These are phyloP conservation scores for Drosophila nigrodunni DNA, from an alignment of 1,140 invertebrate species.

Conservation along the genomic window DNA sequence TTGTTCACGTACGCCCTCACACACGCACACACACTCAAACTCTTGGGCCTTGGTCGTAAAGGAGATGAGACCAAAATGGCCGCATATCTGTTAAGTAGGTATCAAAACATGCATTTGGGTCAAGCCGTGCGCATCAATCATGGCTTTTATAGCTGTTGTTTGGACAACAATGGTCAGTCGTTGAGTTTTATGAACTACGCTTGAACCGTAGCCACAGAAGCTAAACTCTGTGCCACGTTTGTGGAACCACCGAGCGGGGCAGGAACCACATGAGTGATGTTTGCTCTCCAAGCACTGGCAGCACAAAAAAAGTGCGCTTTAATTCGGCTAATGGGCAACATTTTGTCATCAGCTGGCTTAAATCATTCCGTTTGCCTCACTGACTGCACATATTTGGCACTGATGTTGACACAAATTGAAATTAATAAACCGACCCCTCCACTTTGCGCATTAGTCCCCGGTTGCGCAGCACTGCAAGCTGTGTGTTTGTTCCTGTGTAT, in stretches of 20 bases:
- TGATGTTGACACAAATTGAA: conserved; percentile 82
- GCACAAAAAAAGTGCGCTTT: conserved; percentile 61
- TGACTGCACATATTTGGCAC: conserved; percentile 60
- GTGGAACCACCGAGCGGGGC: not conserved
- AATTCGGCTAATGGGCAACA: conserved; percentile 75
- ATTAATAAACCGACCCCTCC: conserved; percentile 67
- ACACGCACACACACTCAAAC: not conserved
- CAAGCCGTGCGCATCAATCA: conserved; percentile 78
- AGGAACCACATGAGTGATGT: conserved; percentile 40
- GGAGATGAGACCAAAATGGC: conserved; percentile 29
- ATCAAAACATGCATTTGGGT: conserved; percentile 80
- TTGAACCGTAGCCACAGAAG: conserved; percentile 46
- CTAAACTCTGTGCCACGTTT: conserved; percentile 14
- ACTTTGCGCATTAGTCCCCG: conserved; percentile 21
- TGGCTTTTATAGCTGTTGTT: conserved; percentile 66
- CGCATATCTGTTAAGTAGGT: conserved; percentile 65
- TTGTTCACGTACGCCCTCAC: conserved; percentile 12
- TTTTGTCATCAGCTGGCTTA: conserved; percentile 80
- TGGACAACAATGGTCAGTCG: conserved; percentile 50
- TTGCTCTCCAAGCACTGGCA: not conserved
- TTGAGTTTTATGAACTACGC: conserved; percentile 63
- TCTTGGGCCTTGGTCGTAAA: not conserved
- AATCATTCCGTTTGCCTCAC: conserved; percentile 61
- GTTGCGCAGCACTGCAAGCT: conserved; percentile 16
- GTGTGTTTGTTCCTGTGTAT: conserved; percentile 26